Evolutionary conservation across 2,888 invertebrate genomes (phyloP).

Genomic region (Anthoptus insignis): DNA sequence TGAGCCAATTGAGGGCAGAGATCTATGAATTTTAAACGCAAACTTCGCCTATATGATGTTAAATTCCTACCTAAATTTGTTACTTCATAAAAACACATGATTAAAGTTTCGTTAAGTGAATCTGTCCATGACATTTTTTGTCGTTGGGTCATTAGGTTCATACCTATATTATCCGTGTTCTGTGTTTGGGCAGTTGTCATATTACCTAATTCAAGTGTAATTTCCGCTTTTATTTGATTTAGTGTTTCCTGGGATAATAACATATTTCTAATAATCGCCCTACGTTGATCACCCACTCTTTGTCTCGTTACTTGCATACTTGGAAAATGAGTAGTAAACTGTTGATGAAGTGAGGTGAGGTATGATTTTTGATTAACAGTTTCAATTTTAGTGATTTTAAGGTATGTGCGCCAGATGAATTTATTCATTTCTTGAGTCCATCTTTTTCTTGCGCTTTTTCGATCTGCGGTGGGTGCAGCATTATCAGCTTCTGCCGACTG

Average conservation of each 20-base stretch:
- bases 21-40: conserved; percentile 26
- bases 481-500: conserved; percentile 26
- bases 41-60: conserved; percentile 35
- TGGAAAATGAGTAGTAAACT: conserved; percentile 40
- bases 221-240: conserved; percentile 21
- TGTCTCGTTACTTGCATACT: conserved; percentile 44
- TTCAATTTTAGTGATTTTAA: conserved; percentile 23
- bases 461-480: conserved; percentile 37
- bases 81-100: conserved; percentile 31
- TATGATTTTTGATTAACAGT: conserved; percentile 25
- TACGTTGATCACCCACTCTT: conserved; percentile 46
- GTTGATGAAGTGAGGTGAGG: conserved; percentile 36
- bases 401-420: conserved; percentile 40
- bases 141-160: too few relatives aligned
- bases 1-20: conserved; percentile 32
- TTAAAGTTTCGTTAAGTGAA: conserved; percentile 38
- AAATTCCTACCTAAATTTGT: conserved; percentile 36
- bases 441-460: conserved; percentile 31
- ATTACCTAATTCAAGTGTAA: background rate
- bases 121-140: conserved; percentile 34
- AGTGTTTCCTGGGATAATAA: conserved; percentile 23
- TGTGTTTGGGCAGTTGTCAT: background rate
- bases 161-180: too few relatives aligned
- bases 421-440: conserved; percentile 41
- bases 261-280: conserved; percentile 44